Conservation (phyloP, 2,888 invertebrate species). For the Campoplex nolae region DNA sequence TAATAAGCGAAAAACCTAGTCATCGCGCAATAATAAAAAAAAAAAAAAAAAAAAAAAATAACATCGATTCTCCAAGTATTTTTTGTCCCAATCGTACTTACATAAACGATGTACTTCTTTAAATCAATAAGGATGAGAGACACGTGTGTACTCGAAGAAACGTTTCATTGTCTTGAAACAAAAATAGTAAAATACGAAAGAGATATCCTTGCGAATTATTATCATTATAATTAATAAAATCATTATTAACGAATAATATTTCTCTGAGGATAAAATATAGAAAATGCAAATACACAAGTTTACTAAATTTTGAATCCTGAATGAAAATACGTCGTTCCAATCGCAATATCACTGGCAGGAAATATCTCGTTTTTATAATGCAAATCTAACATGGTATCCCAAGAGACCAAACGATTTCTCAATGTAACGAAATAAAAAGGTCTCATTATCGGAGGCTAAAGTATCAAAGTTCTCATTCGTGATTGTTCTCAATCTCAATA, state of each 20-base stretch:
- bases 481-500: conserved; percentile 39
- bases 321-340: conserved; percentile 37
- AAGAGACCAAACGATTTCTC: conserved; percentile 17
- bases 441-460: conserved; percentile 1
- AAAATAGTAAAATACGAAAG: conserved; percentile 1
- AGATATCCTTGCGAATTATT: not conserved
- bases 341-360: conserved; percentile 27
- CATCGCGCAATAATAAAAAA: conserved; percentile 62
- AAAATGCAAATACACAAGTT: conserved; percentile 30
- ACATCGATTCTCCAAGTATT: conserved; percentile 32
- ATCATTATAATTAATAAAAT: conserved; percentile 32
- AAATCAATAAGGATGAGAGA: conserved; percentile 43
- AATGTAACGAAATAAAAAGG: not conserved
- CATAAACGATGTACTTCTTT: conserved; percentile 58
- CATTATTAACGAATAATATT: conserved; percentile 53
- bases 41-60: not conserved
- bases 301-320: conserved; percentile 37
- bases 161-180: conserved; percentile 16
- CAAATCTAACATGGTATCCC: conserved; percentile 9
- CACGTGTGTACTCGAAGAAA: conserved; percentile 36
- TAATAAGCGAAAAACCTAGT: conserved; percentile 53
- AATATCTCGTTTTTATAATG: conserved; percentile 30
- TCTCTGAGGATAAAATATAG: conserved; percentile 28
- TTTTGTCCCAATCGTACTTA: conserved; percentile 61
- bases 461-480: conserved; percentile 11